Evolutionary conservation across 1,140 invertebrate genomes (phyloP).

Genomic region (Vanessa atalanta): DNA sequence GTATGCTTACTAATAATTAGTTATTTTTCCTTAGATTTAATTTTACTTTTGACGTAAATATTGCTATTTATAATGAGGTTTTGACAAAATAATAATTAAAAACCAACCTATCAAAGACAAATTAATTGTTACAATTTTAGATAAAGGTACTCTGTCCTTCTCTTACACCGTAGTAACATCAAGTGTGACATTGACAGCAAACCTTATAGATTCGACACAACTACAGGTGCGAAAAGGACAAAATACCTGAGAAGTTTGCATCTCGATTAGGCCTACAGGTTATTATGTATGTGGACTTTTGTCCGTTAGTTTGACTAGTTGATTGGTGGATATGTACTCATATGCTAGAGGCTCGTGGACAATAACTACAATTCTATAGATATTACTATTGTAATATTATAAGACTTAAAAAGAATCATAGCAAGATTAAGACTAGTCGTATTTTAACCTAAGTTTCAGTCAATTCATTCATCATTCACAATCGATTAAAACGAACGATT

Average conservation of each 20-base stretch:
- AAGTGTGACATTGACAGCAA: not conserved
- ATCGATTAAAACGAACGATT: conserved; percentile 32
- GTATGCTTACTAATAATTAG: too few relatives aligned
- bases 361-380: conserved; percentile 41
- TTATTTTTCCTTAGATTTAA: too few relatives aligned
- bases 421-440: conserved; percentile 58
- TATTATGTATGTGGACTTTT: not conserved
- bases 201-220: not conserved
- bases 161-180: not conserved
- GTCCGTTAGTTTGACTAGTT: conserved; percentile 54
- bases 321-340: conserved; percentile 64
- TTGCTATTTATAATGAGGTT: not conserved
- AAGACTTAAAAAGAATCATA: conserved; percentile 34
- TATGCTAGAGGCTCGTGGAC: conserved; percentile 52
- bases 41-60: not conserved
- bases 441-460: conserved; percentile 63
- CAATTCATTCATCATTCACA: conserved; percentile 55
- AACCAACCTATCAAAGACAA: not conserved
- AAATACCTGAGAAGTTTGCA: not conserved
- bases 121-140: not conserved
- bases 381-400: conserved; percentile 5
- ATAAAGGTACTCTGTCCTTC: not conserved
- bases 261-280: conserved; percentile 3
- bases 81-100: not conserved
- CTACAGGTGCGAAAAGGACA: not conserved